Base-by-base conservation (phyloP, 2,888 invertebrate genomes). In the Sepiola atlantica region DNA sequence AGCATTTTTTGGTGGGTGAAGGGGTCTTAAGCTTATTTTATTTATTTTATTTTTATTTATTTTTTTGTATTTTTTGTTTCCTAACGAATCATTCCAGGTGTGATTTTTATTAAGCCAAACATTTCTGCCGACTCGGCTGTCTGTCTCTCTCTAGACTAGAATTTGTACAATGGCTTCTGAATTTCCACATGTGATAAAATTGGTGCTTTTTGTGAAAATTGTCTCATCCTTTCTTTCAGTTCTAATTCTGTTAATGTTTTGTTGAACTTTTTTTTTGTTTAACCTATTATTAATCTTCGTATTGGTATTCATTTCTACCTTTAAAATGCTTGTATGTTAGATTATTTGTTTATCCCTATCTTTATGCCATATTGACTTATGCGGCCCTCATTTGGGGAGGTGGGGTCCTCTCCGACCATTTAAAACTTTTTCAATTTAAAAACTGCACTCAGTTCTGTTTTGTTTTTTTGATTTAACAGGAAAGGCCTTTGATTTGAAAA, bases 191-290 rank as follows among this genome's bases (percentile, higher is more conserved):
- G 77, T 77, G 77, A 77, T 32, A 77, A 77, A 4, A 1, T 77
- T 77, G n/a, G n/a, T 77, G n/a, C n/a, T 77, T 77, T 77, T 77
- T n/a, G n/a, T n/a, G 32, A 77, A 77, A 77, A 77, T 32, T 77
- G 77, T 77, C 77, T 77, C 32, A 77, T 77, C 77, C n/a, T 77
- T 77, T 77, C n/a, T 77, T 77, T 77, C 77, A 77, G 77, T 77
- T 77, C 18, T 16, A 77, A n/a, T n/a, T 77, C 14, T 77, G 77
- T 77, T 18, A 77, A n/a, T 77, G 77, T 77, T 77, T 77, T 77
- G 77, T 77, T 77, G n/a, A 77, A 77, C 32, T 77, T 77, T 32
- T 77, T n/a, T 77, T 77, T 77, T 77, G n/a, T 77, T 77, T 77
- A 77, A 77, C 77, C 32, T 77, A 32, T 77, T 77, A 14, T n/a